phyloP scores from a whole-genome alignment of 2,888 invertebrate species.

The Drosophila fungiperda region DNA sequence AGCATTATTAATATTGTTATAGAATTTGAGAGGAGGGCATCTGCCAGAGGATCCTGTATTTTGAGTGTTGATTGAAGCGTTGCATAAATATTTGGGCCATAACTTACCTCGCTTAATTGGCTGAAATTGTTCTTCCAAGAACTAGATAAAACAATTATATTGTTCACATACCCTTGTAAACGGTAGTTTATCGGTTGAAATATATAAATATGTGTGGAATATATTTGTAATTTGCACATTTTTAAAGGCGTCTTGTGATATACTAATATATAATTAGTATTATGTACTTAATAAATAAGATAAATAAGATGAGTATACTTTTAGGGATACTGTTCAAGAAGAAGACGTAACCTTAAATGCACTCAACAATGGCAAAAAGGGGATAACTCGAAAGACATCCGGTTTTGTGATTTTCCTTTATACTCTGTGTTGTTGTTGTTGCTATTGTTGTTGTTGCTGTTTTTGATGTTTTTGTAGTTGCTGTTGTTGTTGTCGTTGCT shows the following conservation, averaged over 20 bases:
- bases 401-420: slow-evolving; percentile 33
- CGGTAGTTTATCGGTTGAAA: neutral
- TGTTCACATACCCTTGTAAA: neutral
- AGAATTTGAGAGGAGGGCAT: neutral
- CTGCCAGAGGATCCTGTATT: neutral
- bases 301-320: neutral
- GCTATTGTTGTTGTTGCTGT: slow-evolving; percentile 1
- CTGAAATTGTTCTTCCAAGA: neutral
- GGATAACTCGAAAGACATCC: slow-evolving; percentile 51
- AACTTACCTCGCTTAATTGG: slow-evolving; percentile 28
- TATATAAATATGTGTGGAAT: neutral
- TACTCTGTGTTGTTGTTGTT: slow-evolving; percentile 5
- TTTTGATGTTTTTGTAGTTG: slow-evolving; percentile 2
- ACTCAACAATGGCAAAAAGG: slow-evolving; percentile 7
- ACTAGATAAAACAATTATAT: neutral
- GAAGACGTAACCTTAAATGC: neutral
- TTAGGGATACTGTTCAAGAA: neutral
- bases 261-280: neutral
- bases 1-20: neutral
- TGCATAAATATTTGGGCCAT: slow-evolving; percentile 16
- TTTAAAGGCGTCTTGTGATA: neutral
- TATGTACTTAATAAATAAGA: neutral
- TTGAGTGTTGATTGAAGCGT: slow-evolving; percentile 18
- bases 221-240: neutral
- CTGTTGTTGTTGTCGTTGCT: slow-evolving; percentile 9